A percentile compares a stretch with the other conserved stretches of the same genome.
phyloP scores from a whole-genome alignment of 2,888 invertebrate species.

The Dione vanillae region DNA sequence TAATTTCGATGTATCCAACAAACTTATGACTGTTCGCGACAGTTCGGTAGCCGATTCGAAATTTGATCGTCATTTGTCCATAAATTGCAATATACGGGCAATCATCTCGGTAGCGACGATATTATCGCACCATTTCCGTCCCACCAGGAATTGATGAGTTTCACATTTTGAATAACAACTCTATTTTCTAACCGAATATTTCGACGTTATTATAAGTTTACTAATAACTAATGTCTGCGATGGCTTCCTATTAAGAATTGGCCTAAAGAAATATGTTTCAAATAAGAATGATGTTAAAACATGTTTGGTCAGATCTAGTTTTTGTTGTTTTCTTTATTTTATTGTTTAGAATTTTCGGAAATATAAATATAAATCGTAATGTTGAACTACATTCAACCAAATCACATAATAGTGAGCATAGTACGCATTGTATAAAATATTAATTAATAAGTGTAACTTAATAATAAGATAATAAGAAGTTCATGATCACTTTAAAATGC shows the following conservation, averaged over 20 bases:
- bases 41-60: constrained; percentile 29
- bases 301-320: no score
- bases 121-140: constrained; percentile 43
- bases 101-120: constrained; percentile 43
- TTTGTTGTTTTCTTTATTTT: no score
- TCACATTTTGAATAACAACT: constrained; percentile 39
- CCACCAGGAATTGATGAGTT: constrained; percentile 43
- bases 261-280: no score
- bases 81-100: constrained; percentile 45
- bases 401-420: no score
- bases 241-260: not conserved
- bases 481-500: not conserved
- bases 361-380: no score
- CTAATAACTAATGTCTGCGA: not conserved
- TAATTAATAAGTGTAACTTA: no score
- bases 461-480: no score
- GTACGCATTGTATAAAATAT: no score
- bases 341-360: no score
- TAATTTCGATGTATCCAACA: not conserved
- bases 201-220: not conserved
- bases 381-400: no score
- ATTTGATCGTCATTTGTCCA: constrained; percentile 43
- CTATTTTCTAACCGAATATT: constrained; percentile 19
- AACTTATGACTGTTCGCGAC: constrained; percentile 18
- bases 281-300: no score